A percentile compares a stretch with the other conserved stretches of the same genome.
Evolutionary conservation across 2,113 vertebrate genomes (phyloP).

Genomic region (Percina caprodes): DNA sequence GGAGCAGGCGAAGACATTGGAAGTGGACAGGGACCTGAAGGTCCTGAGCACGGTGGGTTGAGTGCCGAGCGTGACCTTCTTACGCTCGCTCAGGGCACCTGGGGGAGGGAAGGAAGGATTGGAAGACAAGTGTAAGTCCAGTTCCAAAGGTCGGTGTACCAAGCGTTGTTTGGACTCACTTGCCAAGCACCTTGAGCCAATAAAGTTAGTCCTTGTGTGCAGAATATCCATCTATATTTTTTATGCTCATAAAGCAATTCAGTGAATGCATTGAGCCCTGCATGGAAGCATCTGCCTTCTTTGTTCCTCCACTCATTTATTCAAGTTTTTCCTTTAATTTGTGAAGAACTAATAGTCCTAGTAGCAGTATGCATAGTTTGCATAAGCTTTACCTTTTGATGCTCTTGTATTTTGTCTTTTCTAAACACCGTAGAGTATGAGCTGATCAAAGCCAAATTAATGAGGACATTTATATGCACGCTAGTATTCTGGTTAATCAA

Average conservation of each 20-base stretch:
- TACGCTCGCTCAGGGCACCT: conserved; percentile 95
- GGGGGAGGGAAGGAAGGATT: background rate
- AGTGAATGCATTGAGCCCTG: background rate
- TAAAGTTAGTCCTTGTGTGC: conserved; percentile 14
- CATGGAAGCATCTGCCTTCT: background rate
- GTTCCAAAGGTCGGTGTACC: background rate
- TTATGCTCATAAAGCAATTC: background rate
- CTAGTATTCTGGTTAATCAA: conserved; percentile 1
- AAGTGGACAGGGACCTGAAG: conserved; percentile 96
- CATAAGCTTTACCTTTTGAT: background rate
- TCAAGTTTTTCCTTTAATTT: background rate
- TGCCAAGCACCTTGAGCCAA: background rate
- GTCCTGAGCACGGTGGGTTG: conserved; percentile 97
- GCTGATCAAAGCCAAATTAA: conserved; percentile 9
- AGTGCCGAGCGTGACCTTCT: conserved; percentile 98
- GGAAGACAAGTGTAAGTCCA: conserved; percentile 4
- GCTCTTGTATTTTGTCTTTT: background rate
- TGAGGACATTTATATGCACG: conserved; percentile 22
- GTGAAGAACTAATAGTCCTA: background rate
- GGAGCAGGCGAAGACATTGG: conserved; percentile 98
- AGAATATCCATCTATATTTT: background rate
- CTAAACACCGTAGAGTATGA: background rate
- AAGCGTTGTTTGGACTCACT: background rate
- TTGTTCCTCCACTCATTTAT: background rate
- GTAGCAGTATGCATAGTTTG: background rate